Evolutionary conservation across 1,140 invertebrate genomes (phyloP), one percentile per base, ranked within the genome.

Genomic region (Drosophila pectinifera): DNA sequence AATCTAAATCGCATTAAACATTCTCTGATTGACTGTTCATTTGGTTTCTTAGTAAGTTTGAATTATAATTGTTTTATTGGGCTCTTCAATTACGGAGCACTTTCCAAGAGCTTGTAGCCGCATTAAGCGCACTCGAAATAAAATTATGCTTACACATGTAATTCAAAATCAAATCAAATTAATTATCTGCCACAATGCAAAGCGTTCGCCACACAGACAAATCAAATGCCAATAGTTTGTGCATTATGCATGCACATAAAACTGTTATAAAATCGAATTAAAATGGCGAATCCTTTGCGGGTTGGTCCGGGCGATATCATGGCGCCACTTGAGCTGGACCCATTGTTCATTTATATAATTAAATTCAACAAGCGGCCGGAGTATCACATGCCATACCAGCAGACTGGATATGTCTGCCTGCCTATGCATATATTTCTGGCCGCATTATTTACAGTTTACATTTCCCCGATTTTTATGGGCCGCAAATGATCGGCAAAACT

Each of bases 321-420:
- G 48, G 18, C 67, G 31, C 26, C 61, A 75, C 59, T 49, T 68
- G 61, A 55, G 34, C 51, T 34, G 42, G 41, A 49, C 64, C 73
- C 36, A 78, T 78, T 86, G 78, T 88, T 82, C 69, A 88, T 88
- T 88, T 75, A 46, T 75, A 82, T 73, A 88, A 88, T 88, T 69
- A 75, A 82, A 88, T 82, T 88, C 74, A 68, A 82, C 81, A 56
- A 78, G 74, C 68, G 63, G 43, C 41, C 62, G 20, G 63, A 58
- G 49, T 49, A 36, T 28, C n/a, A 51, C 57, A 74, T 77, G 36
- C 54, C 39, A 58, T 48, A 43, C 55, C 45, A 43, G n/a, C 28
- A 38, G 24, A 53, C 65, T 43, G 41, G 13, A 20, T 16, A 18
- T 38, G 31, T 28, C 42, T 36, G 38, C 49, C 39, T 39, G 26